phyloP scores from a whole-genome alignment of 2,797 vertebrate genomes.

The Synaphobranchus kaupii region DNA sequence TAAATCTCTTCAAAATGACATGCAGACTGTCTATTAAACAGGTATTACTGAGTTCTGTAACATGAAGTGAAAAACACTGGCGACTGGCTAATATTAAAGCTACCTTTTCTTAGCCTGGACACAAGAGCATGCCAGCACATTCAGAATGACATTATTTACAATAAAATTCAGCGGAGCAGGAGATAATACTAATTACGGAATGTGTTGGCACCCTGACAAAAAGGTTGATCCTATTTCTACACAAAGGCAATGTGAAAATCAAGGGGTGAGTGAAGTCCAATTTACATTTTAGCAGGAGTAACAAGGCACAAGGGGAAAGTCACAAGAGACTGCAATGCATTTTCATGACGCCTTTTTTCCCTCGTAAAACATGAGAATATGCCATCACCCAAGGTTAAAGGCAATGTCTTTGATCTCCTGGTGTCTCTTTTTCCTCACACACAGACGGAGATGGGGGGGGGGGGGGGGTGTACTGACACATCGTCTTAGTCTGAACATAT shows the following conservation, averaged over 20 bases:
- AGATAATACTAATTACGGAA: slow-evolving; percentile 43
- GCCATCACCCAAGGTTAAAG: slow-evolving; percentile 64
- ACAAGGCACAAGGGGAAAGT: slow-evolving; percentile 56
- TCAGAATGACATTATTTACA: slow-evolving; percentile 34
- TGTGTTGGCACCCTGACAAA: slow-evolving; percentile 40
- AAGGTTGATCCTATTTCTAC: slow-evolving; percentile 39
- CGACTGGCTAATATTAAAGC: not conserved
- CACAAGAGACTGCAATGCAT: slow-evolving; percentile 55
- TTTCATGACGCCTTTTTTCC: slow-evolving; percentile 60
- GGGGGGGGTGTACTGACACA: slow-evolving; percentile 20
- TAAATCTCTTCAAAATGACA: not conserved
- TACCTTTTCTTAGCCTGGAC: slow-evolving; percentile 16
- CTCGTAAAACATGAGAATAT: slow-evolving; percentile 64
- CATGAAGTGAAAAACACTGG: not conserved
- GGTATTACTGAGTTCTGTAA: not conserved
- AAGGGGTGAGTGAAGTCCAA: slow-evolving; percentile 49
- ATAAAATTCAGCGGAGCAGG: slow-evolving; percentile 28
- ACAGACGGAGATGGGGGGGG: not conserved
- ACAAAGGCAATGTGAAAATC: slow-evolving; percentile 26
- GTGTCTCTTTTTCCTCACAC: slow-evolving; percentile 7
- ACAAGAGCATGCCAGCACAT: slow-evolving; percentile 11
- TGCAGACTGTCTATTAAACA: not conserved
- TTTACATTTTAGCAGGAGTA: slow-evolving; percentile 69
- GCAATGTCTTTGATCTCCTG: slow-evolving; percentile 32
- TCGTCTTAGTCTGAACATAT: slow-evolving; percentile 35